Base-by-base conservation (phyloP, 2,113 vertebrate species). In the Eurystomus gularis region DNA sequence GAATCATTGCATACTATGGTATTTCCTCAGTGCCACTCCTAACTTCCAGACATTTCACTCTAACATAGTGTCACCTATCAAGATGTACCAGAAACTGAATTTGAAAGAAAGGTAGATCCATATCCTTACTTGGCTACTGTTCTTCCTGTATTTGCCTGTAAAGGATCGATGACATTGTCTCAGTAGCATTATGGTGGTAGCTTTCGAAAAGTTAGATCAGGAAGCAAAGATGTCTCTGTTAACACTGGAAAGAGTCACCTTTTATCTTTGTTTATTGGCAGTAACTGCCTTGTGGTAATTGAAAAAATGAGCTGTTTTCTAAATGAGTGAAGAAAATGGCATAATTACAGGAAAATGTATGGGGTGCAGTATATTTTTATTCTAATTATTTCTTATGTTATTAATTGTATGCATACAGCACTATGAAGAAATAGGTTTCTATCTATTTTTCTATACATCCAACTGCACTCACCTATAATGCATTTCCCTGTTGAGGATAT, bases 341-440 rank as follows among this genome's bases (percentile, higher is more conserved):
- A 68, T n/a, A 92, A 76, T 81, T 90, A 81, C 60, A 80, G 55
- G 72, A 88, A 93, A 96, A 93, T 73, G 31, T 51, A 82, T 76
- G 14, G 16, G 25, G 14, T 77, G 42, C 23, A 64, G 26, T 54
- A 82, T 70, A 86, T 39, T 80, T 91, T 86, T 77, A 86, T 88
- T 90, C 33, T 86, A 84, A 82, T 86, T 86, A 91, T 93, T 96
- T 92, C 90, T 90, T 88, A 68, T 58, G 44, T 20, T 87, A 71
- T 94, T 93, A 72, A 90, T 89, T 83, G 58, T 71, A 85, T 81
- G 55, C 48, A 71, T 49, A 58, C 4, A 4, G 15, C 28, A 60
- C 13, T 37, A 71, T 52, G 70, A 92, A 93, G 31, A 19, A 72
- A 57, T 13, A 85, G 9, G 17, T 84, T 76, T 93, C 86, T 86